Evolutionary conservation across 2,113 vertebrate species (phyloP).

Genomic region (Laticauda laticaudata): DNA sequence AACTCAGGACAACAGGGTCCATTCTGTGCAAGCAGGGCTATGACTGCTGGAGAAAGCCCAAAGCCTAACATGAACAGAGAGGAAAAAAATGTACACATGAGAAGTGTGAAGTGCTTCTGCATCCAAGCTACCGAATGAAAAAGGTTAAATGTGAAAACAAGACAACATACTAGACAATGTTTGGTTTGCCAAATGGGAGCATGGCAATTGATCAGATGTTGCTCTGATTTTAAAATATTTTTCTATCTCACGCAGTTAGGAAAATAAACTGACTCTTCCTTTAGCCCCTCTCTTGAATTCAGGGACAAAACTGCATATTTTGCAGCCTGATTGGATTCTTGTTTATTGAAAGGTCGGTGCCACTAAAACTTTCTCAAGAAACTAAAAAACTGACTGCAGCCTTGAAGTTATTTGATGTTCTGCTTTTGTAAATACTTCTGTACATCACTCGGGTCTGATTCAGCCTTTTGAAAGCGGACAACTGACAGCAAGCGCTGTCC

Average conservation of each 20-base stretch:
- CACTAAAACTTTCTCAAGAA: background rate
- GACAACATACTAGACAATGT: background rate
- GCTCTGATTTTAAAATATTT: background rate
- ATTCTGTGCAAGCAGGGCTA: slow-evolving; percentile 63
- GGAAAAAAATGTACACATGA: slow-evolving; percentile 35
- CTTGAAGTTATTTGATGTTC: background rate
- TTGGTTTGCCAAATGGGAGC: background rate
- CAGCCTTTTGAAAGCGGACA: background rate
- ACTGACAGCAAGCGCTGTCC: background rate
- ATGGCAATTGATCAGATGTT: background rate
- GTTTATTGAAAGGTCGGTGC: background rate
- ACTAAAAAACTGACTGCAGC: background rate
- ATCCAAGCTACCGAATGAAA: background rate
- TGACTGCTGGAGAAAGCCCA: background rate
- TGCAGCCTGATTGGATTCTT: background rate
- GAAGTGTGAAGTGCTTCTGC: background rate
- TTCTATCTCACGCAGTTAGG: background rate
- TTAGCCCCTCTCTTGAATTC: background rate
- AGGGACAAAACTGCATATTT: background rate
- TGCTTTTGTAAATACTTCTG: background rate
- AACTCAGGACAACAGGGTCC: slow-evolving; percentile 94
- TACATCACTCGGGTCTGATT: background rate
- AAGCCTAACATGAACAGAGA: slow-evolving; percentile 50
- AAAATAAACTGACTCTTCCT: background rate
- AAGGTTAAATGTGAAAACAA: background rate